These are phyloP conservation scores for Corvus hawaiiensis DNA, from an alignment of 2,113 vertebrate species.

Conservation along the genomic window DNA sequence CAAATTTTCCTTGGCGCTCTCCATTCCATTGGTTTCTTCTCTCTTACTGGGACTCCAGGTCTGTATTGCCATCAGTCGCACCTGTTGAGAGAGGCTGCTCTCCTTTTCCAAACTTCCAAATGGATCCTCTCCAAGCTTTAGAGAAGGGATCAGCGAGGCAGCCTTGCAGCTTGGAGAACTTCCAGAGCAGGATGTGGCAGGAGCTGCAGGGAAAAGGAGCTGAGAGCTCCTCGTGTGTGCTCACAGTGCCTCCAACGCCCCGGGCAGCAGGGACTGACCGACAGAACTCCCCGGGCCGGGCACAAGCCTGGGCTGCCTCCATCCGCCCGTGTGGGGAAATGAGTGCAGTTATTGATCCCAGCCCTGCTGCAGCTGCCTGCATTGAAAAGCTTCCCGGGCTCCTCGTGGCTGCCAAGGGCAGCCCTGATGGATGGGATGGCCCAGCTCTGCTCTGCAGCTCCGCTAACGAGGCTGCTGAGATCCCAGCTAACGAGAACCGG, in stretches of 20 bases:
- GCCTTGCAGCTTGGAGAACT: not conserved
- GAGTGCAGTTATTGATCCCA: not conserved
- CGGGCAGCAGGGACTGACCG: rapidly evolving
- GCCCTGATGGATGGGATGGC: not conserved
- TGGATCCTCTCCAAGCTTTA: not conserved
- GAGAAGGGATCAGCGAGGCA: rapidly evolving
- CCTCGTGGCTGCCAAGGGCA: not conserved
- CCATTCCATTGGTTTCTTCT: rapidly evolving
- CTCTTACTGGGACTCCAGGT: rapidly evolving
- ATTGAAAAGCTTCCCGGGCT: not conserved
- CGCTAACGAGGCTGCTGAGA: not conserved
- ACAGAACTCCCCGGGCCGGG: not conserved
- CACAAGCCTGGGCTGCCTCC: not conserved
- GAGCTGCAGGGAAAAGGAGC: not conserved
- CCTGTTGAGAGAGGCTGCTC: not conserved
- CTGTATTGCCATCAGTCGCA: rapidly evolving
- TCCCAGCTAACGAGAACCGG: not conserved
- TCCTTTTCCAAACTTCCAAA: not conserved
- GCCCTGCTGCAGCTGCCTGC: not conserved
- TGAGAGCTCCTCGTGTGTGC: rapidly evolving
- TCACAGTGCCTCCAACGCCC: rapidly evolving
- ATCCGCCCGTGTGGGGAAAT: rapidly evolving
- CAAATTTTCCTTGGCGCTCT: not conserved
- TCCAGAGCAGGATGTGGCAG: not conserved
- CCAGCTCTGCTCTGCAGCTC: not conserved